Conservation (phyloP, 92 coral and sea anemone species). For the Metridium senile region DNA sequence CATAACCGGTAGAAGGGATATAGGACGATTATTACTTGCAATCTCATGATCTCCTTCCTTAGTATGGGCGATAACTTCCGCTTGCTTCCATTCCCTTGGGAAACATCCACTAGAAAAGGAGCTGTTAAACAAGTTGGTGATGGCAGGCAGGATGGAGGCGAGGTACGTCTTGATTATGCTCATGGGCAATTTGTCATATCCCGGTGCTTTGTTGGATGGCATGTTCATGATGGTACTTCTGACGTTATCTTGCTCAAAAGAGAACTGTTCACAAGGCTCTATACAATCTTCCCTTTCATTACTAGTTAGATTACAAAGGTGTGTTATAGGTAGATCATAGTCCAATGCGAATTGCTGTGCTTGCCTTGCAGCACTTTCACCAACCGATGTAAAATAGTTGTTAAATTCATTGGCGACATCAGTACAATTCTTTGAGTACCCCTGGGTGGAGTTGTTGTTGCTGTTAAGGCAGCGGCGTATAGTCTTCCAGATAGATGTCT, state of each 20-base stretch:
- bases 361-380: constrained; percentile 29
- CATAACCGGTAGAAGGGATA: too few species aligned
- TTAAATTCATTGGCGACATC: constrained; percentile 55
- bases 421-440: constrained; percentile 27
- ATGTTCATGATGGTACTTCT: constrained; percentile 20
- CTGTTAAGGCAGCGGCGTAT: constrained; percentile 46
- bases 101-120: constrained; percentile 20
- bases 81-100: constrained; percentile 34
- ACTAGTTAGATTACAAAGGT: not conserved
- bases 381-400: constrained; percentile 30
- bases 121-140: constrained; percentile 29
- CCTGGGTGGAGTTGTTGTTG: constrained; percentile 1
- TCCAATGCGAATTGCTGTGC: constrained; percentile 20
- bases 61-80: too few species aligned
- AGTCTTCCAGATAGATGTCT: constrained; percentile 58
- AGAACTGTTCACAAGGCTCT: not conserved
- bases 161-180: constrained; percentile 34
- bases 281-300: not conserved
- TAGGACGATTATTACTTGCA: too few species aligned
- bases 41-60: too few species aligned
- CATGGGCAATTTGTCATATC: constrained; percentile 34
- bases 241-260: constrained; percentile 22
- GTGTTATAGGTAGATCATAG: constrained; percentile 18
- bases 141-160: constrained; percentile 28
- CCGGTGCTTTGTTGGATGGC: constrained; percentile 39